Base-by-base conservation (phyloP, 2,888 invertebrate genomes). In the Bruchidius siliquastri region DNA sequence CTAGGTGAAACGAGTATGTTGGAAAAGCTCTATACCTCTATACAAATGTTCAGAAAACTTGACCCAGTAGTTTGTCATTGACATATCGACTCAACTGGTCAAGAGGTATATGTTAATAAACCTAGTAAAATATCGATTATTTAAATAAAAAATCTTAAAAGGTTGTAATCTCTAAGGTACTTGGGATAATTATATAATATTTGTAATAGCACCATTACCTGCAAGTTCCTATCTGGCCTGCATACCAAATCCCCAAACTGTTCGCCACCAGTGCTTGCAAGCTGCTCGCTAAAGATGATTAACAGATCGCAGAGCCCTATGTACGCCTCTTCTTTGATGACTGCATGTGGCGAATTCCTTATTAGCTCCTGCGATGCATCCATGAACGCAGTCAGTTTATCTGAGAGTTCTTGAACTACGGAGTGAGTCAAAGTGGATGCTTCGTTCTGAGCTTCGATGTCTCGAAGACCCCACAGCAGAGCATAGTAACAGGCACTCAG, bases 231-330 rank as follows among this genome's bases (percentile, higher is more conserved):
- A 84, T 96, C 96, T 0, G 97, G 94, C 84, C 94, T 93, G 84
- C 93, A 94, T 76, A 95, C 92, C 72, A 98, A 88, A 77, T 88
- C 84, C 81, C 87, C 80, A 79, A 88, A 87, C 82, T 88, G 84
- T 79, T 87, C 85, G 79, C 79, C 76, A 2, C 74, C 13, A 68
- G 22, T 76, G 22, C 74, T 78, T 73, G 72, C 74, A 22, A 81
- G 68, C 70, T 81, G 80, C 72, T 81, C 81, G 70, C 81, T 81
- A 89, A 98, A 99, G 80, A 97, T 91, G 20, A 99, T 93, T 81
- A 99, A 89, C 80, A 97, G 88, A 88, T 99, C 99, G 87, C 99
- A 99, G 72, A 99, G 91, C n/a, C 95, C 94, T 75, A 75, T 67
- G 87, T 96, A 99, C 0, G 98, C 96, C 87, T 95, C 93, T 86